Base-by-base conservation (phyloP, 2,113 vertebrate genomes). In the Istiophorus platypterus region DNA sequence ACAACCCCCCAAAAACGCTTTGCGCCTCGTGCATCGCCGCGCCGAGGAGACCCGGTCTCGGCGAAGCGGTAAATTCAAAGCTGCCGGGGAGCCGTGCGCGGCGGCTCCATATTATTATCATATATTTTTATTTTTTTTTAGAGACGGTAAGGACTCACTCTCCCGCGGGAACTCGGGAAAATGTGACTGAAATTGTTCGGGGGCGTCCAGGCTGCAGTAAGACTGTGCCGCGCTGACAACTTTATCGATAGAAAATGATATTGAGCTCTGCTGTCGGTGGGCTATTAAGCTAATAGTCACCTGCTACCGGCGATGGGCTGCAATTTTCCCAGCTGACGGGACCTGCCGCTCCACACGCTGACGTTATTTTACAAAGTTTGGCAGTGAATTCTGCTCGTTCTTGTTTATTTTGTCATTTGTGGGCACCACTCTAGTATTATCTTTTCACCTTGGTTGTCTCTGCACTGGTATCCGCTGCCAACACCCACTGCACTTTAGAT, bases 291-390 rank as follows among this genome's bases (percentile, higher is more conserved):
- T 37, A 56, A 68, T 29, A 14, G 59, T 72, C 5, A 66, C 67
- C 67, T 52, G 62, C 62, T 72, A 61, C 39, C 61, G 61, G 45
- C 67, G 42, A 52, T 67, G 45, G 10, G 9, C 37, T 24, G 62
- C n/a, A 29, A 54, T 72, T 77, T 63, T 13, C n/a, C 58, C 17
- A 66, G 58, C 24, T 42, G 45, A 58, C 63, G 31, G 24, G 34
- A 31, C 29, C 2, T n/a, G 51, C 2, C 11, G 20, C 39, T 65
- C 14, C 29, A 66, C 4, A 42, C n/a, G 8, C 5, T 39, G 37
- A 62, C 34, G 45, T 12, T 70, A 52, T 62, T 70, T 58, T 17
- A 20, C 24, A 8, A 42, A 7, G 24, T 51, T 39, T 41, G 63
- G 11, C 65, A 51, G 17, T 51, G 27, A 57, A 45, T 56, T 26